phyloP scores from a whole-genome alignment of 2,888 invertebrate genomes.

The Linhomoeus sp. region DNA sequence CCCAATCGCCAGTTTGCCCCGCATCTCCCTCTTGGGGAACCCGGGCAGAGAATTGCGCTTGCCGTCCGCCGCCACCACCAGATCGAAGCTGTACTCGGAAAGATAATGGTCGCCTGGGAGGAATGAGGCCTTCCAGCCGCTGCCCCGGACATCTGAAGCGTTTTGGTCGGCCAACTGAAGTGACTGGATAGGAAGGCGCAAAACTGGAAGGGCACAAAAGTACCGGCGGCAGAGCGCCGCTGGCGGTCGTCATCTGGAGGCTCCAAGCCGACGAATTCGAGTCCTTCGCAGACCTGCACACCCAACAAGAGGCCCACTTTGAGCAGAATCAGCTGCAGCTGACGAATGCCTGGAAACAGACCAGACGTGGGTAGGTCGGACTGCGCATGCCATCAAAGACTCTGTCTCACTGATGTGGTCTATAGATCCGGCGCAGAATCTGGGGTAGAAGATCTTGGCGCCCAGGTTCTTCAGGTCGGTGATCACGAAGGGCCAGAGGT shows the following conservation, averaged over 20 bases:
- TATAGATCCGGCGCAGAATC: slow-evolving; percentile 92
- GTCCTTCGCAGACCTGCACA: slow-evolving; percentile 80
- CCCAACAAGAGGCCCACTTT: slow-evolving; percentile 84
- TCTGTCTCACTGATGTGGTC: slow-evolving; percentile 90
- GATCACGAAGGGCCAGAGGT: slow-evolving; percentile 94
- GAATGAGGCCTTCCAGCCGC: slow-evolving; percentile 16
- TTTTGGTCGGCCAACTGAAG: too few species aligned
- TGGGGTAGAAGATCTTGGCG: slow-evolving; percentile 93
- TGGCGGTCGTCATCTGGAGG: slow-evolving; percentile 40
- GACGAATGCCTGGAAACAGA: slow-evolving; percentile 51
- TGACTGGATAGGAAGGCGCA: too few species aligned
- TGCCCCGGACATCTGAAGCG: slow-evolving; percentile 8
- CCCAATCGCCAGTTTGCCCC: slow-evolving; percentile 93
- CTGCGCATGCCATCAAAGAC: too few species aligned
- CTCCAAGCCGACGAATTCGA: slow-evolving; percentile 62
- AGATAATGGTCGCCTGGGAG: slow-evolving; percentile 44
- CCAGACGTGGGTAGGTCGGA: too few species aligned
- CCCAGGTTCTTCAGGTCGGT: slow-evolving; percentile 63
- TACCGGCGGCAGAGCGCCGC: too few species aligned
- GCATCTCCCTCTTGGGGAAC: slow-evolving; percentile 46
- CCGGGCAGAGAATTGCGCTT: slow-evolving; percentile 71
- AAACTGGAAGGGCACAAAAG: too few species aligned
- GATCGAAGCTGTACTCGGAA: slow-evolving; percentile 81
- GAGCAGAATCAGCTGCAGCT: slow-evolving; percentile 78
- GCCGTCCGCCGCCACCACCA: slow-evolving; percentile 85